Percentiles rank a stretch among this genome's conserved stretches.
These are phyloP conservation scores for Erythrolamprus reginae DNA, from an alignment of 2,113 vertebrate genomes.

Conservation along the genomic window DNA sequence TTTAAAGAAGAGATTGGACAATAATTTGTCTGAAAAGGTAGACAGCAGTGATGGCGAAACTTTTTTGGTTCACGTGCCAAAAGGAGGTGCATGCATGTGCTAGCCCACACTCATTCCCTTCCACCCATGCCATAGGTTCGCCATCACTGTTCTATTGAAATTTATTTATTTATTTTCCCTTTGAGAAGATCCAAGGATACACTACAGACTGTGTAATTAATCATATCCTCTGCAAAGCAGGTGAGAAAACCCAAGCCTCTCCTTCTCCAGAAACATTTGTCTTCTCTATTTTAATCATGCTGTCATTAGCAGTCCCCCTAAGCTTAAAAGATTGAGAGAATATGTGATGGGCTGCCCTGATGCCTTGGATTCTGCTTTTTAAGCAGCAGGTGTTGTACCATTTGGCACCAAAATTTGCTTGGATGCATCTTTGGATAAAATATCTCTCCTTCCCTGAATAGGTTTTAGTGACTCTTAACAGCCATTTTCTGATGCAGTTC, in stretches of 20 bases:
- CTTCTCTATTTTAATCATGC: not conserved
- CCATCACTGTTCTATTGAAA: too few species aligned
- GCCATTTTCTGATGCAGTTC: not conserved
- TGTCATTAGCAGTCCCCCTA: not conserved
- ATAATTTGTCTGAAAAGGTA: too few species aligned
- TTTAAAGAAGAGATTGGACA: too few species aligned
- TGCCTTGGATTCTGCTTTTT: not conserved
- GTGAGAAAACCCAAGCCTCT: not conserved
- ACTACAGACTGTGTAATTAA: not conserved
- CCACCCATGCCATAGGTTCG: too few species aligned
- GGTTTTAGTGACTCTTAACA: not conserved
- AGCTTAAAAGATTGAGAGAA: not conserved
- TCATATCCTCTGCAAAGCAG: not conserved
- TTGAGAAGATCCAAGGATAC: not conserved
- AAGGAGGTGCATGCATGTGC: too few species aligned
- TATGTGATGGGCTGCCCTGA: not conserved
- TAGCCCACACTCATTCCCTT: too few species aligned
- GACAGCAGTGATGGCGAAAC: too few species aligned
- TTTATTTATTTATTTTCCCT: too few species aligned
- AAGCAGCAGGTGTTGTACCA: not conserved
- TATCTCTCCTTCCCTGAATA: not conserved
- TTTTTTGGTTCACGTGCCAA: too few species aligned
- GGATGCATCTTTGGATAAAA: not conserved
- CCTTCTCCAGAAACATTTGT: not conserved
- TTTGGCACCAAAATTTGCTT: not conserved